Base-by-base conservation (phyloP, 2,797 vertebrate genomes). In the Acanthurus leucopareius region DNA sequence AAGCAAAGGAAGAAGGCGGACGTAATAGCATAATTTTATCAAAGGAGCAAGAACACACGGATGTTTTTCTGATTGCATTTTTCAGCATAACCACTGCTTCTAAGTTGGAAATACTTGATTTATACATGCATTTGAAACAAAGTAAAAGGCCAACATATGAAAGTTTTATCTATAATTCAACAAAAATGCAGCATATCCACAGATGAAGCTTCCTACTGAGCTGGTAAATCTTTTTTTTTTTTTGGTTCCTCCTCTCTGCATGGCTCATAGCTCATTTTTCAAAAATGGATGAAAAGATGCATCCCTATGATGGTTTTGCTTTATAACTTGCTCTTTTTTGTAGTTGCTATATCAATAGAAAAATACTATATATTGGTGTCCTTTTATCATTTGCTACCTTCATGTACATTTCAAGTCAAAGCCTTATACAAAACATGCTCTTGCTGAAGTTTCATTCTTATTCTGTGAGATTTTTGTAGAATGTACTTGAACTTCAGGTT, bases 81-180 rank as follows among this genome's bases (percentile, higher is more conserved):
- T 67, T 62, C 59, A 78, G 40, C 28, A 54, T 52, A 45, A 52
- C 64, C 40, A 22, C 35, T 22, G 7, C n/a, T 57, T 85, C 75
- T 56, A 10, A 52, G 54, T 22, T 11, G 7, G n/a, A 72, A 69
- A 73, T 51, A 4, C 3, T 45, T 74, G 47, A 71, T 80, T 83
- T 8, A 79, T 75, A n/a, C 56, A 58, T 14, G 11, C 10, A 42
- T 69, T 77, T n/a, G 1, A 58, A 85, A 82, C 42, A 71, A 69
- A 63, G 62, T 57, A 73, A 80, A 44, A 5, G 52, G 45, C 22
- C 73, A 75, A 77, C 52, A 65, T 80, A 60, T 45, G 49, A 76
- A 75, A 54, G 15, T 83, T 63, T 52, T 51, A 82, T 79, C 19
- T 84, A 83, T 79, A 79, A 84, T 85, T 75, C 49, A 89, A 63